These are phyloP conservation scores for Craterocephalus amniculus DNA, from an alignment of 2,797 vertebrate species.

Conservation along the genomic window DNA sequence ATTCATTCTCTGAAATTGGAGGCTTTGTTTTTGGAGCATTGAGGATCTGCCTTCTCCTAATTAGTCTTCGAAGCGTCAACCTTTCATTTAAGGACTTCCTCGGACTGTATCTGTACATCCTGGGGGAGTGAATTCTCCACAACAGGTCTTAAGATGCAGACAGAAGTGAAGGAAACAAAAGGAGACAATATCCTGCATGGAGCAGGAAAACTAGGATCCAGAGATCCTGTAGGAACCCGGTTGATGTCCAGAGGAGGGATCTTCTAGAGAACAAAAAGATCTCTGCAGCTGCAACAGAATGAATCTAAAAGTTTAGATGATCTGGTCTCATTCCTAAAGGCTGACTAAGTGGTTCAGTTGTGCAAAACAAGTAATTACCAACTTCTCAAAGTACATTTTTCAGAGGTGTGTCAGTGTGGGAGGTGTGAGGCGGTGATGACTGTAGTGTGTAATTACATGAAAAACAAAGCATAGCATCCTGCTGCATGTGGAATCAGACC, in stretches of 20 bases:
- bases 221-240: not conserved
- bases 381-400: constrained; percentile 32
- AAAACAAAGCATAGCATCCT: constrained; percentile 56
- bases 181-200: no score
- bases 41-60: no score
- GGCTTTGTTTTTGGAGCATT: no score
- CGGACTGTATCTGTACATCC: no score
- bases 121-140: no score
- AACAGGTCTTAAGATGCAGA: no score
- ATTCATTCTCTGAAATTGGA: no score
- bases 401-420: constrained; percentile 26
- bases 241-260: no score
- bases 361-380: constrained; percentile 43
- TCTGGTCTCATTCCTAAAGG: constrained; percentile 11
- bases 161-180: no score
- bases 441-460: constrained; percentile 64
- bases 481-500: constrained; percentile 55
- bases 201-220: not conserved
- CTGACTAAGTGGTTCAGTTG: constrained; percentile 35
- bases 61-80: no score
- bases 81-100: no score
- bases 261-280: no score
- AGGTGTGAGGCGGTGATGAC: constrained; percentile 40
- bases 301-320: not conserved
- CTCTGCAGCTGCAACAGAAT: not conserved